Evolutionary conservation across 2,888 invertebrate species (phyloP).

Genomic region (Drosophila putrida): DNA sequence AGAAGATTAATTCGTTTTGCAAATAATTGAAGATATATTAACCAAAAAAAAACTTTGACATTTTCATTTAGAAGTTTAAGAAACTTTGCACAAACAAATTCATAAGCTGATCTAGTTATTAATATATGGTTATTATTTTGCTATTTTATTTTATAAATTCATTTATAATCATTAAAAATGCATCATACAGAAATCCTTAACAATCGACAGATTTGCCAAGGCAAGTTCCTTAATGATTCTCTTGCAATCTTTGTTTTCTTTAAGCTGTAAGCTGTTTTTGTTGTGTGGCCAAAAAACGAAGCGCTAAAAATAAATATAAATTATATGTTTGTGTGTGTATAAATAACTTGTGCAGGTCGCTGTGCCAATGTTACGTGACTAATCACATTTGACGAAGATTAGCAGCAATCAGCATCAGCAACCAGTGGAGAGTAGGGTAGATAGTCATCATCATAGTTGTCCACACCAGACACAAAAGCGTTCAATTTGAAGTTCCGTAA

Average conservation of each 20-base stretch:
- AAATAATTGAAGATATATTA: neutral
- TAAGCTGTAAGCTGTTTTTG: constrained; percentile 1
- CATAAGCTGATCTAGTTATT: neutral
- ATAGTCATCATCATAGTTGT: constrained; percentile 78
- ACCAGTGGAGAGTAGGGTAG: constrained; percentile 51
- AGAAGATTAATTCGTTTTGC: constrained; percentile 10
- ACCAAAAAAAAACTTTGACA: too few species aligned
- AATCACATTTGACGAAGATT: constrained; percentile 80
- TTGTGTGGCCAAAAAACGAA: constrained; percentile 17
- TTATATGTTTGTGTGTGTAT: neutral
- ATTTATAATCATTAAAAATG: constrained; percentile 30
- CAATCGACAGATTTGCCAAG: constrained; percentile 10
- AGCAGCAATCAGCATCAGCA: constrained; percentile 73
- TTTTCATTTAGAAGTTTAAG: too few species aligned
- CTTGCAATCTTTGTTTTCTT: constrained; percentile 23
- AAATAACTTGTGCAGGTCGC: constrained; percentile 47
- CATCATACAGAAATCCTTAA: constrained; percentile 10
- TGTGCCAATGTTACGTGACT: constrained; percentile 79
- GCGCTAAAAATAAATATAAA: constrained; percentile 7
- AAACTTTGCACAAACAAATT: neutral
- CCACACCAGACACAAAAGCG: constrained; percentile 76
- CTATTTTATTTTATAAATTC: neutral
- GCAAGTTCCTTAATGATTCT: constrained; percentile 44
- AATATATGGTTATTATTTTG: neutral
- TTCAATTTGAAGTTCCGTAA: constrained; percentile 74